Evolutionary conservation across 2,888 invertebrate species (phyloP), one percentile per base, ranked within the genome.

Genomic region (Chaetogeoica ovagalla): DNA sequence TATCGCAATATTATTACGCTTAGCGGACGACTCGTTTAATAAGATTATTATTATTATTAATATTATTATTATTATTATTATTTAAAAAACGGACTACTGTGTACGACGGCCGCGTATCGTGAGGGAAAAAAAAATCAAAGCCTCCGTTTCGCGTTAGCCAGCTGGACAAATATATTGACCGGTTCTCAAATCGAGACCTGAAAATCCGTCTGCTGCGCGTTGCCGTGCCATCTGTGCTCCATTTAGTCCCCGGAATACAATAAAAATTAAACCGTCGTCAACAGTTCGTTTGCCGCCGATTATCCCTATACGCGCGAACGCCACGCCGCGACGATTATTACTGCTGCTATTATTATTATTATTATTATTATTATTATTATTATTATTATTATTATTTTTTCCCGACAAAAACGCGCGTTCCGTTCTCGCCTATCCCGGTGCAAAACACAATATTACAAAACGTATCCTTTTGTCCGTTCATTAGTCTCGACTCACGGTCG

Each of bases 111-210:
- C 23, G 21, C 6, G 55, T 65, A 43, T 57, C 39, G 21, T 65
- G 23, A 66, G 9, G 9, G 30, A 6, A 6, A 6, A 74, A 39
- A 39, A 48, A 8, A 68, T 30, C n/a, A 23, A 59, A 66, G 8
- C 30, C 57, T 43, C 30, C 59, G 75, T 55, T 69, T 55, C 17
- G 71, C 63, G 43, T 70, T 55, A 13, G 39, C 62, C 79, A 71
- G 79, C 79, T 79, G 79, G 70, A 39, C 57, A 79, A 79, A 79
- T 71, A 79, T 71, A 79, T 71, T 71, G 69, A 4, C 30, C 30
- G 17, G 60, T 70, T n/a, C 13, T 17, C 39, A 77, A 77, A 77
- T 70, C 77, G 52, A 63, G 55, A 79, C 63, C 21, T 39, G 43
- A 70, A 77, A 70, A 62, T 17, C 55, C 70, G 37, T 71, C 70